These are phyloP conservation scores for Poeciliopsis paucimaculata DNA, from an alignment of 2,797 vertebrate species.

Conservation along the genomic window DNA sequence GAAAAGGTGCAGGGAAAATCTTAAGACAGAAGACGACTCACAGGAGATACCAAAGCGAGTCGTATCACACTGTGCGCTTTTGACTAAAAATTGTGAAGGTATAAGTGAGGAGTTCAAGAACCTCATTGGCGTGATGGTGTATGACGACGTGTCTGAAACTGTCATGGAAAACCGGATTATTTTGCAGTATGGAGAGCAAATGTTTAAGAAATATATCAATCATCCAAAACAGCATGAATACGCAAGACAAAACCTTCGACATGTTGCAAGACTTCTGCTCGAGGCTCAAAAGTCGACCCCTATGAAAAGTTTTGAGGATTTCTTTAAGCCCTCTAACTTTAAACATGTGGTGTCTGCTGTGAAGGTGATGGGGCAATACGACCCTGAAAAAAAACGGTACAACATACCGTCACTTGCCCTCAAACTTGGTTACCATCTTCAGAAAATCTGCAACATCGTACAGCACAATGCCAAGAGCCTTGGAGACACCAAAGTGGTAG, in stretches of 20 bases:
- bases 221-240: slow-evolving; percentile 33
- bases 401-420: slow-evolving; percentile 55
- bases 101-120: slow-evolving; percentile 43
- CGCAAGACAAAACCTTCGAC: slow-evolving; percentile 63
- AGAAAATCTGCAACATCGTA: slow-evolving; percentile 63
- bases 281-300: slow-evolving; percentile 59
- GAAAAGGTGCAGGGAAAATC: slow-evolving; percentile 45
- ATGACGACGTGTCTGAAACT: slow-evolving; percentile 55
- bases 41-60: background rate
- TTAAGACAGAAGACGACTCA: background rate
- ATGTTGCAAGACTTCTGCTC: slow-evolving; percentile 58
- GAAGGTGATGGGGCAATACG: slow-evolving; percentile 60
- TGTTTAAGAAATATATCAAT: slow-evolving; percentile 23
- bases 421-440: slow-evolving; percentile 65
- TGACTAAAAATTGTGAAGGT: slow-evolving; percentile 24
- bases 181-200: slow-evolving; percentile 60
- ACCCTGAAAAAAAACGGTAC: slow-evolving; percentile 47
- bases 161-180: slow-evolving; percentile 54
- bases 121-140: slow-evolving; percentile 55
- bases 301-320: slow-evolving; percentile 61
- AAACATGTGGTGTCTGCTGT: slow-evolving; percentile 61
- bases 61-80: slow-evolving; percentile 37
- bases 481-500: slow-evolving; percentile 29
- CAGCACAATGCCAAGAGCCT: slow-evolving; percentile 40
- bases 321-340: slow-evolving; percentile 63